Evolutionary conservation across 2,888 invertebrate genomes (phyloP), one percentile per base, ranked within the genome.

Genomic region (Drosophila eohydei): DNA sequence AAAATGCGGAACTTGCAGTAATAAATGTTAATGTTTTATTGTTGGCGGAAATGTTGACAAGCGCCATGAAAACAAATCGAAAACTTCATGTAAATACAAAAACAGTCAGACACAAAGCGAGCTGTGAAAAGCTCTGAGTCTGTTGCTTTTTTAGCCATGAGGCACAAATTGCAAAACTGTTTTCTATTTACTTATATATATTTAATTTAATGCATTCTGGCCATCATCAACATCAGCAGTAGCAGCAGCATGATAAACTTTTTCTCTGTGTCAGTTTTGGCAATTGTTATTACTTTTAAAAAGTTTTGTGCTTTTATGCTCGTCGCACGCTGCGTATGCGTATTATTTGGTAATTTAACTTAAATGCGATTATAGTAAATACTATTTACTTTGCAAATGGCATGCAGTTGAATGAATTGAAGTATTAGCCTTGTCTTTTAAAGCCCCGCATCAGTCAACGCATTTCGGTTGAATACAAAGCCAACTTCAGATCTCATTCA

Each of bases 21-120:
- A 40, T 62, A 59, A 66, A 62, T 76, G 61, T 40, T 62, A 46
- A 52, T 44, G 57, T 71, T 71, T 75, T 72, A 51, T 62, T 81
- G 58, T 54, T 67, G 55, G 51, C 68, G 68, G 71, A 63, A 85
- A 70, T 85, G 88, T 83, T 83, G 83, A 83, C 88, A 83, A 85
- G 83, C 75, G 70, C 66, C 57, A 72, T 56, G 84, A 88, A 88
- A 88, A 68, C 88, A 83, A 88, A 88, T 80, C 80, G 75, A 68
- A 85, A 83, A 88, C 80, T 88, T 80, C 64, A 78, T 74, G 83
- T 65, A 88, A 88, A 83, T 83, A 54, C 28, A 85, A 72, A 66
- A 66, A 34, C 32, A 26, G 40, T 38, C 61, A 57, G 46, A 44
- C 64, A 67, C 38, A 78, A 78, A 80, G 59, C 51, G 64, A 74